phyloP scores from a whole-genome alignment of 2,797 vertebrate genomes.

The Denticeps clupeoides region DNA sequence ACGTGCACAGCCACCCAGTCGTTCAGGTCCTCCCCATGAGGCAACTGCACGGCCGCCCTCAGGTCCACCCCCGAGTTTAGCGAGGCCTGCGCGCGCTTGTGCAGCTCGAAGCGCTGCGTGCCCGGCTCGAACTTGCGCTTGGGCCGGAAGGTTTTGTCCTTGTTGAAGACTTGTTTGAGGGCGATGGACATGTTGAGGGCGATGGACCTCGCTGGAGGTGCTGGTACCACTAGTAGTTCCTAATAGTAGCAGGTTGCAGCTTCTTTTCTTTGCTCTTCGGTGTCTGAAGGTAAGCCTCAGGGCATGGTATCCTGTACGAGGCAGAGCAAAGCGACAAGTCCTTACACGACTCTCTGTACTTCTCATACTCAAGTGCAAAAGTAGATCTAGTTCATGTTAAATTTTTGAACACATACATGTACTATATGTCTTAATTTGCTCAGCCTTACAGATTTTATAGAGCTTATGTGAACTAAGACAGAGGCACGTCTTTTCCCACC shows the following conservation, averaged over 20 bases:
- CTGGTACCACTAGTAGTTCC: background rate
- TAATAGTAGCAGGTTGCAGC: background rate
- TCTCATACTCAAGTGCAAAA: too few species aligned
- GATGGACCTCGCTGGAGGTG: background rate
- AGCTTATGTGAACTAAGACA: too few species aligned
- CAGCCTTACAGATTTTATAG: too few species aligned
- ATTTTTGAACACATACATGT: too few species aligned
- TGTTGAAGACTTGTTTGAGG: slow-evolving; percentile 74
- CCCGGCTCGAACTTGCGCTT: slow-evolving; percentile 77
- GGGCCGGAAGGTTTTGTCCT: slow-evolving; percentile 74
- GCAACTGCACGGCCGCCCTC: slow-evolving; percentile 62
- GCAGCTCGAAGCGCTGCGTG: slow-evolving; percentile 71
- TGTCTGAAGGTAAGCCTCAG: background rate
- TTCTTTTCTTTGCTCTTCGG: background rate
- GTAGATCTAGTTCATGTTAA: too few species aligned
- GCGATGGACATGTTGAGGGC: slow-evolving; percentile 57
- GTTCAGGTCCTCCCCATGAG: slow-evolving; percentile 63
- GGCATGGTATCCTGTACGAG: background rate
- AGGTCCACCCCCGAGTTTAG: slow-evolving; percentile 64
- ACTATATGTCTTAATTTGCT: too few species aligned
- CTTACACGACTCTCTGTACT: too few species aligned
- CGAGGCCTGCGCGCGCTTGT: slow-evolving; percentile 68
- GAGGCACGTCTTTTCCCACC: too few species aligned
- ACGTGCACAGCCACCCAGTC: slow-evolving; percentile 74
- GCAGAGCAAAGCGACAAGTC: background rate